Evolutionary conservation across 2,113 vertebrate genomes (phyloP), one percentile per base, ranked within the genome.

Genomic region (Anser brachyrhynchus): DNA sequence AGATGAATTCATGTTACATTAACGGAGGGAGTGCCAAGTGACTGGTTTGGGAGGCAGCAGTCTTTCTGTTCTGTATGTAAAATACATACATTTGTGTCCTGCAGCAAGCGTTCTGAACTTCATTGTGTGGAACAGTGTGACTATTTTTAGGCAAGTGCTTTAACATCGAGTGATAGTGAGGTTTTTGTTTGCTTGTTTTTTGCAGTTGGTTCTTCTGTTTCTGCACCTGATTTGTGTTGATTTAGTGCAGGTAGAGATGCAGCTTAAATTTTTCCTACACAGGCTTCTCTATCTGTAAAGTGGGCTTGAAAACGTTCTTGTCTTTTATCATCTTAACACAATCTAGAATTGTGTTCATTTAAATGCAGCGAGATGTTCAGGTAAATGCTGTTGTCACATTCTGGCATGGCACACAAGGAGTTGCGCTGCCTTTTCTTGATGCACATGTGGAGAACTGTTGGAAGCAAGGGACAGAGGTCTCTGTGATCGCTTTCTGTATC

Each of bases 341-440:
- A 21, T 49, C 11, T 46, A 22, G 26, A 26, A 7, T 5, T 33
- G 15, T 43, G 9, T 43, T 78, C 49, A 11, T 37, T 74, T 58
- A 37, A 43, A 57, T 35, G 17, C 41, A 55, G 12, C 9, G 44
- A 76, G 52, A 61, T 44, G 35, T 71, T 66, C 54, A 46, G 44
- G 35, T 62, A 33, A 61, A n/a, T 2, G 1, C 11, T 44, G 20
- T 23, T 66, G 16, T 61, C 18, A 3, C 26, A 44, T 44, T 71
- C 21, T 54, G 28, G 31, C 67, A 20, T 41, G 58, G 25, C 10
- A 7, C 6, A 5, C n/a, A 31, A 28, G 21, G 64, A 33, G 4
- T 19, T 0, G 1, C 22, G 31, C 35, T 1, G 1, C 14, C 7
- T 74, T 21, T 37, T 89, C 37, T 72, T 10, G 11, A 35, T 61